Conservation (phyloP, 2,797 vertebrate species). For the Neomorphus geoffroyi region DNA sequence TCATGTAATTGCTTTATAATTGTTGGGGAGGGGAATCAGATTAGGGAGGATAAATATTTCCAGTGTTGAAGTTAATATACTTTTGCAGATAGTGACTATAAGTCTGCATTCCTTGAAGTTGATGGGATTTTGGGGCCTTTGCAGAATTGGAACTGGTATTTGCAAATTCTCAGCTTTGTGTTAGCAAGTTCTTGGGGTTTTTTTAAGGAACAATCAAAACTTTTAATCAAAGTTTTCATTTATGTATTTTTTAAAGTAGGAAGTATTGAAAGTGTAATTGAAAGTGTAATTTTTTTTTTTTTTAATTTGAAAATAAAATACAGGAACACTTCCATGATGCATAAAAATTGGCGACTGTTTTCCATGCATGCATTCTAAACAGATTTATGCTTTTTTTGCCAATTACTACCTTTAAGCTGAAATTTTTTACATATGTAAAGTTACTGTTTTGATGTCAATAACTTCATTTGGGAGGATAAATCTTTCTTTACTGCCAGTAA, state of each 20-base stretch:
- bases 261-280: constrained; percentile 31
- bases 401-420: neutral
- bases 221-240: constrained; percentile 26
- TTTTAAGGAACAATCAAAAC: neutral
- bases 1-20: constrained; percentile 53
- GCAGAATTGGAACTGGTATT: neutral
- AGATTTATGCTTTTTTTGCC: neutral
- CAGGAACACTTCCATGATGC: neutral
- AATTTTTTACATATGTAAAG: rapidly evolving
- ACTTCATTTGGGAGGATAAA: neutral
- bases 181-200: neutral
- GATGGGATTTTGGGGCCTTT: neutral
- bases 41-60: constrained; percentile 33
- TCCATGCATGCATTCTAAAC: neutral
- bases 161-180: neutral
- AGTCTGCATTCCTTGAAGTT: constrained; percentile 9
- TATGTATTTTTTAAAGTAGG: constrained; percentile 12
- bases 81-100: neutral
- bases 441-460: neutral
- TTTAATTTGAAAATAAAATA: neutral
- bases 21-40: constrained; percentile 29
- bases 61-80: constrained; percentile 1
- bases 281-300: neutral
- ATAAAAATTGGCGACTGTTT: neutral
- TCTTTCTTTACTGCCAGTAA: neutral